A percentile compares a stretch with the other conserved stretches of the same genome.
Conservation (phyloP, 2,888 invertebrate genomes). For the Patella depressa region DNA sequence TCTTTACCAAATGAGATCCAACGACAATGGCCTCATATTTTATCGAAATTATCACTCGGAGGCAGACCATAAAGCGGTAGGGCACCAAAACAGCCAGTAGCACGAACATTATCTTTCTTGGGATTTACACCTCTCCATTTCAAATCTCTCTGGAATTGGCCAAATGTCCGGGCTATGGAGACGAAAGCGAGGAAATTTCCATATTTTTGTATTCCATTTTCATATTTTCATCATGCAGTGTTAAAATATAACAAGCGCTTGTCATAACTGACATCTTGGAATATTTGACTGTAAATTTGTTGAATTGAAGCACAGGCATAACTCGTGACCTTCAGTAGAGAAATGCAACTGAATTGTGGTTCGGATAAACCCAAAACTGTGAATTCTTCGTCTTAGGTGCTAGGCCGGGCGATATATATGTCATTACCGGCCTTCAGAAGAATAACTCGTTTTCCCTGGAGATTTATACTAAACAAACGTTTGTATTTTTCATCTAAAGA, state of each 20-base stretch:
- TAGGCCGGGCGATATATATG: background rate
- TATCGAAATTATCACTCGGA: slow-evolving; percentile 9
- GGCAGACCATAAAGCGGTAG: slow-evolving; percentile 9
- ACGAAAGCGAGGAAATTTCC: slow-evolving; percentile 29
- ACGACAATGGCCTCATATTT: background rate
- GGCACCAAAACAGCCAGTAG: slow-evolving; percentile 3
- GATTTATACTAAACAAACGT: background rate
- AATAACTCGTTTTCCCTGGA: background rate
- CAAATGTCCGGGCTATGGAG: background rate
- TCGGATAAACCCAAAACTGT: background rate
- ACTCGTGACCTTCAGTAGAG: background rate
- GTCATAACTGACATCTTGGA: background rate
- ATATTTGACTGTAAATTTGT: background rate
- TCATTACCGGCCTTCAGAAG: background rate
- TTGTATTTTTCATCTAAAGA: background rate
- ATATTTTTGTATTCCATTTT: slow-evolving; percentile 29
- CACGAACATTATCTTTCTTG: slow-evolving; percentile 9
- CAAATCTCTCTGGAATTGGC: background rate
- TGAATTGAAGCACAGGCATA: background rate
- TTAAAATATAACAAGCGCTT: slow-evolving; percentile 18
- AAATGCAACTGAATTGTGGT: slow-evolving; percentile 11
- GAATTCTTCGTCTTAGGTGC: background rate
- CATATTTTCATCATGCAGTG: slow-evolving; percentile 35
- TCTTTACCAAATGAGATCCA: background rate
- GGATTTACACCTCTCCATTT: slow-evolving; percentile 1